Conservation (phyloP, 2,888 invertebrate species). For the Aspidapion aeneum region DNA sequence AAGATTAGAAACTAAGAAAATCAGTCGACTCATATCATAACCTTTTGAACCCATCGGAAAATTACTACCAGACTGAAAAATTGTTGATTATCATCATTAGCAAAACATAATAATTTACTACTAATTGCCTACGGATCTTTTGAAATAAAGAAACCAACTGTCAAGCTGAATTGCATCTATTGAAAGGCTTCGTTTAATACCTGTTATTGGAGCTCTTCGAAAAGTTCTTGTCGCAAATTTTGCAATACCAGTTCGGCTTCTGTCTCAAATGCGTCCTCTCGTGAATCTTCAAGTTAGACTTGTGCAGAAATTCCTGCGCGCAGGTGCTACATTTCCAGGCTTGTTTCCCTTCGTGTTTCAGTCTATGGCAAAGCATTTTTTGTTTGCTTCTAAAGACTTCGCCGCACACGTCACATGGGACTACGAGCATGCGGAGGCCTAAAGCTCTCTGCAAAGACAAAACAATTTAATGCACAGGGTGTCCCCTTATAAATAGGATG, state of each 20-base stretch:
- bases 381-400: constrained; percentile 5
- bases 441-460: not conserved
- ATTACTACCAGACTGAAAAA: too few species aligned
- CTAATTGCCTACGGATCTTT: too few species aligned
- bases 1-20: too few species aligned
- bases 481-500: too few species aligned
- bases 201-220: constrained; percentile 3
- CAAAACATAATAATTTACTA: too few species aligned
- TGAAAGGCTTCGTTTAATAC: too few species aligned
- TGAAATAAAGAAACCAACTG: too few species aligned
- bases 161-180: too few species aligned
- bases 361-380: constrained; percentile 7
- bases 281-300: constrained; percentile 3
- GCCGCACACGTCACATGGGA: constrained; percentile 4
- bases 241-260: constrained; percentile 6
- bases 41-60: too few species aligned
- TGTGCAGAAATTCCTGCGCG: constrained; percentile 1
- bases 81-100: too few species aligned
- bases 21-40: too few species aligned
- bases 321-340: constrained; percentile 4
- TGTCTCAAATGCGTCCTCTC: constrained; percentile 1
- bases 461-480: too few species aligned
- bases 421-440: not conserved
- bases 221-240: constrained; percentile 8
- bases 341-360: constrained; percentile 10